Evolutionary conservation across 1,140 invertebrate species (phyloP).

Genomic region (Limonius californicus): DNA sequence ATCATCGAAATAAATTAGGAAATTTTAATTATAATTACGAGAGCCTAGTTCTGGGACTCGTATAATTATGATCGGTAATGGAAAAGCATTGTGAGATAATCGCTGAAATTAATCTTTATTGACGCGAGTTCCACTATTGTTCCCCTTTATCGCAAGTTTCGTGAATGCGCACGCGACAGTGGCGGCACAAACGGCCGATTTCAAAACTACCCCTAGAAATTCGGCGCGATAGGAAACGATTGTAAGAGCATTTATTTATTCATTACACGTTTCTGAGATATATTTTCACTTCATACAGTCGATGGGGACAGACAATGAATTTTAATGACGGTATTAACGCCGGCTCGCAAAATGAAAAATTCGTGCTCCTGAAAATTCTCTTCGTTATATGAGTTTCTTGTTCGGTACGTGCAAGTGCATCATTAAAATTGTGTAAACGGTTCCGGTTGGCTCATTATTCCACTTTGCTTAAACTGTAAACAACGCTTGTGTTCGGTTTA

Average conservation of each 20-base stretch:
- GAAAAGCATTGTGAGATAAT: constrained; percentile 27
- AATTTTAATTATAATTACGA: constrained; percentile 9
- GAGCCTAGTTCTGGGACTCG: constrained; percentile 6
- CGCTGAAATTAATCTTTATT: constrained; percentile 28
- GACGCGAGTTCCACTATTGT: constrained; percentile 20
- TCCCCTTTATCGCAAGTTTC: constrained; percentile 15
- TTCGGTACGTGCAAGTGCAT: not conserved
- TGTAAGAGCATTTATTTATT: constrained; percentile 30
- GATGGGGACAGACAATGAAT: constrained; percentile 42
- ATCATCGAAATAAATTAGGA: constrained; percentile 13
- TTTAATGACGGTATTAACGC: constrained; percentile 39
- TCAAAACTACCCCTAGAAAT: not conserved
- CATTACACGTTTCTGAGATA: constrained; percentile 38
- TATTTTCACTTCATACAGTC: constrained; percentile 45
- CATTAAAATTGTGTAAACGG: not conserved
- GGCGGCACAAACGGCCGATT: not conserved
- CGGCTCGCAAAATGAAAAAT: constrained; percentile 30
- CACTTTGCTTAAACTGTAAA: not conserved
- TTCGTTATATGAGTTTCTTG: constrained; percentile 2
- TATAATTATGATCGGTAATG: constrained; percentile 28
- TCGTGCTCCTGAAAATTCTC: constrained; percentile 9
- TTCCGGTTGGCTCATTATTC: not conserved
- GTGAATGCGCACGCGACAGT: constrained; percentile 8
- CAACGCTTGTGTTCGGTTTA: too few species aligned
- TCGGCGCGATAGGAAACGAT: not conserved